phyloP scores from a whole-genome alignment of 2,113 vertebrate species.

The Eidolon helvum region DNA sequence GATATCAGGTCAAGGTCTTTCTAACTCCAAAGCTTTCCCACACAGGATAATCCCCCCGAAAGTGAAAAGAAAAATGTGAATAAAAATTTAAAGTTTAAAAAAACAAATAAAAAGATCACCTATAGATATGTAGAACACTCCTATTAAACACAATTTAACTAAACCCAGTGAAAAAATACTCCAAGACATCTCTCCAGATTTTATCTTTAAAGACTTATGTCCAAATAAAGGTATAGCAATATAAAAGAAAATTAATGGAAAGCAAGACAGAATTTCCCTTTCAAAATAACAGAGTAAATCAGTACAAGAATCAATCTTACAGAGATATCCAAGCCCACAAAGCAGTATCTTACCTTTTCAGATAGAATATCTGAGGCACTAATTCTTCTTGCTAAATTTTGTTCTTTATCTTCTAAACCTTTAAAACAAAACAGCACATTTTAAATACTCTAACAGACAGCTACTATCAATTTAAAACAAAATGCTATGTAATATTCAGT shows the following conservation, averaged over 20 bases:
- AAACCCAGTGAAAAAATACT: constrained; percentile 15
- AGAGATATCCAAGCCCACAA: neutral
- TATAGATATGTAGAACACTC: neutral
- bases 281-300: neutral
- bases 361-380: constrained; percentile 80
- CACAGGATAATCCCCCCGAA: neutral
- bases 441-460: constrained; percentile 37
- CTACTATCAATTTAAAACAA: constrained; percentile 44
- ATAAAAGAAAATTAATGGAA: neutral
- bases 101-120: neutral
- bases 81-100: constrained; percentile 44
- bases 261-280: constrained; percentile 4
- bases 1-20: neutral
- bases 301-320: constrained; percentile 5
- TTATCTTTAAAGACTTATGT: constrained; percentile 10
- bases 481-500: neutral
- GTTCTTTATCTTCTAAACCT: constrained; percentile 84
- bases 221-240: neutral
- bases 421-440: constrained; percentile 68
- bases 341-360: constrained; percentile 83
- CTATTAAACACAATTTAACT: neutral
- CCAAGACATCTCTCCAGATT: neutral
- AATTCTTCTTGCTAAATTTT: constrained; percentile 80
- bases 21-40: neutral
- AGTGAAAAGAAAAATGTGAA: neutral